Conservation (phyloP, 2,888 invertebrate species). For the Harpalus rufipes region DNA sequence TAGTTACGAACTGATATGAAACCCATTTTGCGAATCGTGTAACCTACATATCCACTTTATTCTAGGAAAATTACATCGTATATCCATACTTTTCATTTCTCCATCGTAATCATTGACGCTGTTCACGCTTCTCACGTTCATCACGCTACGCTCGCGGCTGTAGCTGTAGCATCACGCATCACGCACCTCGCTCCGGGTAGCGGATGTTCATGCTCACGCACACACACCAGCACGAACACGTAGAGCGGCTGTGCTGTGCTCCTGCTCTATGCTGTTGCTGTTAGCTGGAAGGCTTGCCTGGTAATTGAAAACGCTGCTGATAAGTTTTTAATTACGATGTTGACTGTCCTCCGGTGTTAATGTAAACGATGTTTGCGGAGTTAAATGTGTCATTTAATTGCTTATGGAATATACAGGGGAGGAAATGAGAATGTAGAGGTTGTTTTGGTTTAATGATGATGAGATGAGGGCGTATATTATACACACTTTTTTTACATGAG, state of each 20-base stretch:
- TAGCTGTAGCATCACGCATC: background rate
- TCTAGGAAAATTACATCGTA: background rate
- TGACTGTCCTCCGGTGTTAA: conserved; percentile 33
- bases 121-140: conserved; percentile 8
- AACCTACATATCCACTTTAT: background rate
- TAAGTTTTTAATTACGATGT: conserved; percentile 55
- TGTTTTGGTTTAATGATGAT: background rate
- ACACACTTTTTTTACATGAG: background rate
- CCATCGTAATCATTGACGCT: background rate
- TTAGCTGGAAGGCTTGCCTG: background rate
- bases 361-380: conserved; percentile 28
- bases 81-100: background rate
- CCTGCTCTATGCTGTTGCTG: background rate
- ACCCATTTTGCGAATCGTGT: background rate
- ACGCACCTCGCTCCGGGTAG: conserved; percentile 3
- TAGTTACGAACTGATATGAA: too few relatives aligned
- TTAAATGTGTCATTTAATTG: conserved; percentile 46
- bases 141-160: background rate
- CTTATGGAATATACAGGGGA: background rate
- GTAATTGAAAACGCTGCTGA: conserved; percentile 40
- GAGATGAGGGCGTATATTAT: conserved; percentile 8
- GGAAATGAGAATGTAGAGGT: conserved; percentile 4
- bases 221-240: background rate
- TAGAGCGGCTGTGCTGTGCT: background rate
- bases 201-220: conserved; percentile 13